Percentiles rank a stretch among this genome's conserved stretches.
phyloP scores from a whole-genome alignment of 1,140 invertebrate genomes.

The Babylonia areolata region DNA sequence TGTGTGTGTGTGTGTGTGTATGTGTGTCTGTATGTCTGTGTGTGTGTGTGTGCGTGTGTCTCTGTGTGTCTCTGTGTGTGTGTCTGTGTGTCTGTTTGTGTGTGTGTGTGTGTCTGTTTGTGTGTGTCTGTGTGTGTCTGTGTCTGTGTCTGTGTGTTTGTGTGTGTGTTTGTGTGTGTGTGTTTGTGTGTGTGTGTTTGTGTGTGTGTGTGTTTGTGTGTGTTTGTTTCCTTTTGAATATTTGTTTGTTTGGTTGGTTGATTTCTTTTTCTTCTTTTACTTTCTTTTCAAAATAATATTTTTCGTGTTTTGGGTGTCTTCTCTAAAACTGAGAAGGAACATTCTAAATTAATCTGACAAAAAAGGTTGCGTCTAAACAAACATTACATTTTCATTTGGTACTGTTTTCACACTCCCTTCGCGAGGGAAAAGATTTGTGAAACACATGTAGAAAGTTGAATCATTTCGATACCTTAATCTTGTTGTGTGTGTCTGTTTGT shows the following conservation, averaged over 20 bases:
- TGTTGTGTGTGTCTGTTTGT: background rate
- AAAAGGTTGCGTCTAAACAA: too few species aligned
- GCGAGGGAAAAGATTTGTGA: too few species aligned
- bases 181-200: background rate
- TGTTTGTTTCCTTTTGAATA: background rate
- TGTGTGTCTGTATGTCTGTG: background rate
- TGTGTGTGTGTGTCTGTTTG: background rate
- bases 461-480: too few species aligned
- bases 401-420: too few species aligned
- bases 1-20: background rate
- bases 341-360: too few species aligned
- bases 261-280: too few species aligned
- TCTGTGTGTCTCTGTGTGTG: background rate
- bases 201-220: background rate
- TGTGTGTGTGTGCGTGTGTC: background rate
- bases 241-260: background rate
- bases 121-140: slow-evolving; percentile 1
- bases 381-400: too few species aligned
- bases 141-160: background rate
- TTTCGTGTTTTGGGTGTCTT: background rate
- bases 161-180: background rate
- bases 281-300: too few species aligned
- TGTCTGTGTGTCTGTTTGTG: background rate
- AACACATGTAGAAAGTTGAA: too few species aligned
- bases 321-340: too few species aligned